phyloP scores from a whole-genome alignment of 2,888 invertebrate species.

The Amitus sp. region DNA sequence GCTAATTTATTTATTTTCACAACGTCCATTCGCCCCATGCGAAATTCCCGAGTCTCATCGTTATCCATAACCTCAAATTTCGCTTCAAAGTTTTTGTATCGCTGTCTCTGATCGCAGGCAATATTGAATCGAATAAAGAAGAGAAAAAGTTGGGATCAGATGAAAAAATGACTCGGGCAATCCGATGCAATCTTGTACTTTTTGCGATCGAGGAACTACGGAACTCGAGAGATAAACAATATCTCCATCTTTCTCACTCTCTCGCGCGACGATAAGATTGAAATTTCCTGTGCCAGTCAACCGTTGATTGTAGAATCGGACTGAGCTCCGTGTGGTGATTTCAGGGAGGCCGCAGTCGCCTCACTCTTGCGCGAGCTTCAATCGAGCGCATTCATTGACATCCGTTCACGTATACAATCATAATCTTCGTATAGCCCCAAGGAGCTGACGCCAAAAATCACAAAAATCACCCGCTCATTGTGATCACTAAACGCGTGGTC shows the following conservation, averaged over 20 bases:
- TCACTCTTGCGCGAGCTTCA: neutral
- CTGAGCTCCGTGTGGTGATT: conserved; percentile 27
- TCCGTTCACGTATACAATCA: neutral
- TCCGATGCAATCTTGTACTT: too few relatives aligned
- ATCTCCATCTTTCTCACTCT: conserved; percentile 34
- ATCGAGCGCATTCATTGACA: neutral
- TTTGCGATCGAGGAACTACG: neutral
- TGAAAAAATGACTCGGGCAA: too few relatives aligned
- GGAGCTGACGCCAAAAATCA: neutral
- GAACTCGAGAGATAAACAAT: conserved; percentile 20
- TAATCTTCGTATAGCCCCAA: neutral
- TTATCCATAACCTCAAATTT: too few relatives aligned
- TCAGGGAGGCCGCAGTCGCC: conserved; percentile 23
- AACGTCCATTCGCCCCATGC: neutral
- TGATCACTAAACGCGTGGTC: neutral
- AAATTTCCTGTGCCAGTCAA: conserved; percentile 48
- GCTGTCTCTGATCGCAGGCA: too few relatives aligned
- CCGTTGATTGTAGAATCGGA: conserved; percentile 34
- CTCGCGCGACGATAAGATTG: conserved; percentile 50
- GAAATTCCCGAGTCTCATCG: too few relatives aligned
- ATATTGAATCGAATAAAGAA: too few relatives aligned
- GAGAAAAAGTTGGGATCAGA: too few relatives aligned
- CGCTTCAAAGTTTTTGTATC: too few relatives aligned
- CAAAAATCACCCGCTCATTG: neutral
- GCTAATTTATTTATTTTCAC: conserved; percentile 3